Base-by-base conservation (phyloP, 2,797 vertebrate species). In the Ambastaia sidthimunki region DNA sequence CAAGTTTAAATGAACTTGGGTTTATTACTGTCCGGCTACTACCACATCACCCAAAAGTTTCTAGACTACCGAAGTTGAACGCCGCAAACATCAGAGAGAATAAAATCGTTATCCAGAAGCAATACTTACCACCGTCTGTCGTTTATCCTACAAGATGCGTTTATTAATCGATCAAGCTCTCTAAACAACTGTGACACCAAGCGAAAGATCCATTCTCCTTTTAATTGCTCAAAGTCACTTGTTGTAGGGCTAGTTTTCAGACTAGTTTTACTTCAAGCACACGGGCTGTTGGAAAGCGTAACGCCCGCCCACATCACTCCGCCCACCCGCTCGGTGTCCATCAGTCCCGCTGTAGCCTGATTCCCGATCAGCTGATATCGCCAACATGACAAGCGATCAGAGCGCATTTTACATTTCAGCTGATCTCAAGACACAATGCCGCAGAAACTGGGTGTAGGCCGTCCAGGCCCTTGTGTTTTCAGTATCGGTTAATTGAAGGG, bases 101-200 rank as follows among this genome's bases (percentile, higher is more conserved):
- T 52, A 19, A 31, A 34, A 48, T 18, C 57, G 70, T 16, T 13
- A 75, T 57, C 2, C 1, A 81, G 71, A 78, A 63, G 76, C 78
- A 41, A 78, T 86, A 92, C 92, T 93, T 89, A 94, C 93, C 92
- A 37, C 87, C 82, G 23, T 57, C 85, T 81, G 67, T 15, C 81
- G 72, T 73, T 41, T 76, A 74, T 67, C 9, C 71, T 5, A 84
- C 81, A 78, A 47, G 83, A 75, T 23, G 52, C 34, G 80, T 41
- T 48, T 80, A 2, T 72, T 83, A 7, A 2, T 63, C n/a, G 47
- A 2, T 59, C 28, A 71, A 47, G 44, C 15, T 63, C 50, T 59
- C 50, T 44, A n/a, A 69, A 41, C 18, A 54, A 18, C 16, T 3
- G 23, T 78, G 31, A 28, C 71, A 71, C 44, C 41, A 23, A 28